phyloP scores from a whole-genome alignment of 1,140 invertebrate genomes.

The Phortica variegata region DNA sequence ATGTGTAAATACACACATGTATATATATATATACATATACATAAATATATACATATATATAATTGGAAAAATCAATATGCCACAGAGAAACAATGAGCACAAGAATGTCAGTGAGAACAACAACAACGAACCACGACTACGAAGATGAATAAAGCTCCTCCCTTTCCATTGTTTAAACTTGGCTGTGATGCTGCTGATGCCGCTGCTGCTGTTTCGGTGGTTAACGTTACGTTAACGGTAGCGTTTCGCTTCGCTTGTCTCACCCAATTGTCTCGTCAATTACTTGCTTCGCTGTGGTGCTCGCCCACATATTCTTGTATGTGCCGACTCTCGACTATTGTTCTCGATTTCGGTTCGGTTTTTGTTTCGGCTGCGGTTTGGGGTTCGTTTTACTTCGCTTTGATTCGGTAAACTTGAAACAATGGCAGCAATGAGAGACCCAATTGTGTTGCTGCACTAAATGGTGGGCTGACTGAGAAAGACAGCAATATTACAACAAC shows the following conservation, averaged over 20 bases:
- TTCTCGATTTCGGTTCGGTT: too few relatives aligned
- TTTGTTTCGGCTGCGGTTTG: too few relatives aligned
- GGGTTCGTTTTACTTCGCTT: constrained; percentile 7
- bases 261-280: constrained; percentile 46
- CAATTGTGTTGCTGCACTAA: too few relatives aligned
- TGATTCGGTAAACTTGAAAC: too few relatives aligned
- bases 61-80: constrained; percentile 29
- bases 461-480: too few relatives aligned
- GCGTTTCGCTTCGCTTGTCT: constrained; percentile 28
- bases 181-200: neutral
- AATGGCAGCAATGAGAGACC: too few relatives aligned
- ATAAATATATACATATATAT: constrained; percentile 11
- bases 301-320: too few relatives aligned
- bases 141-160: constrained; percentile 30
- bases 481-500: too few relatives aligned
- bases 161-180: too few relatives aligned
- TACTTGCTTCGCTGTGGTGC: constrained; percentile 15
- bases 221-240: too few relatives aligned
- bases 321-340: too few relatives aligned
- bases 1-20: neutral
- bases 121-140: constrained; percentile 19
- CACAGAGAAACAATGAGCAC: constrained; percentile 1
- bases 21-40: constrained; percentile 1
- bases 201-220: constrained; percentile 23
- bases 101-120: constrained; percentile 6